Conservation (phyloP, 2,797 vertebrate genomes). For the Alectoris magna region DNA sequence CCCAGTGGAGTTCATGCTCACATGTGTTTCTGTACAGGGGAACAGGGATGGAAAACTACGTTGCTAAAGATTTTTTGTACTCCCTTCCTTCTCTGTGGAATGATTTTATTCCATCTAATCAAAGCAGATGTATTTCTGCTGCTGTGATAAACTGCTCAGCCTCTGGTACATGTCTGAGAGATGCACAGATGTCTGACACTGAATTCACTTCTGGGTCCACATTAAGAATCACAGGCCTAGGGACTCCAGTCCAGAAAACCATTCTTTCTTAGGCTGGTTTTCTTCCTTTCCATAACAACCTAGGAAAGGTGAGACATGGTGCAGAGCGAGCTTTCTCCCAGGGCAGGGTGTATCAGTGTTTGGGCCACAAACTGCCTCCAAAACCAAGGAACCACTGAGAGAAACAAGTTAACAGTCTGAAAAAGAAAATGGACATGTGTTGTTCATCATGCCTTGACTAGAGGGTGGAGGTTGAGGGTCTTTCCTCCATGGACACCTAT, state of each 20-base stretch:
- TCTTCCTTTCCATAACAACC: neutral
- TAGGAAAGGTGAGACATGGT: neutral
- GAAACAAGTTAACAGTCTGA: neutral
- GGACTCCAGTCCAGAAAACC: neutral
- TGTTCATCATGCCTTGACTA: neutral
- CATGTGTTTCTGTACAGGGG: neutral
- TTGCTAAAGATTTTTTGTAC: neutral
- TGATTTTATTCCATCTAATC: conserved; percentile 30
- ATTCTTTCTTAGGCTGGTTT: neutral
- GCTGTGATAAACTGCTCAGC: conserved; percentile 22
- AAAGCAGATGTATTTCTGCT: conserved; percentile 24
- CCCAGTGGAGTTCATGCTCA: neutral
- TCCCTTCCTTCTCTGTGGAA: neutral
- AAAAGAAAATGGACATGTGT: neutral
- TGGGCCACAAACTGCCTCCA: neutral
- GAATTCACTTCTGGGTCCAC: neutral
- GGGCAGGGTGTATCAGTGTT: neutral
- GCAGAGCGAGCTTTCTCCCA: neutral
- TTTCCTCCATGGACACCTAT: no score
- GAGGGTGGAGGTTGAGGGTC: neutral
- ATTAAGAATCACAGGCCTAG: neutral
- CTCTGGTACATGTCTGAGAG: neutral
- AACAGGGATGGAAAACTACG: neutral
- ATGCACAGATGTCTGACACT: neutral
- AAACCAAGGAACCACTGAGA: neutral